Evolutionary conservation across 2,797 vertebrate genomes (phyloP).

Genomic region (Sebastiscus tertius): DNA sequence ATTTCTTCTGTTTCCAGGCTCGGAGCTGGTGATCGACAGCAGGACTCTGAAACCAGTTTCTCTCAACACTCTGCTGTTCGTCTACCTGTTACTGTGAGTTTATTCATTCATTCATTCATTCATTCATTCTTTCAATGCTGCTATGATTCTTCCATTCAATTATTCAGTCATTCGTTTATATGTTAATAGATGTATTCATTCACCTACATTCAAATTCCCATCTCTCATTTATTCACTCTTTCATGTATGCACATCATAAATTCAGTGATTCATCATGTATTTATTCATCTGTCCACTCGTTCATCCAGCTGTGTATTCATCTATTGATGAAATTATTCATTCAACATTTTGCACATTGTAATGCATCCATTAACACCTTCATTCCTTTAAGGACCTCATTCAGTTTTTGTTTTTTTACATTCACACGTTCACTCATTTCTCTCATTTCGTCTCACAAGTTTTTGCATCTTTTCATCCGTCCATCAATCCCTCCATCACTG

Average conservation of each 20-base stretch:
- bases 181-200: not conserved
- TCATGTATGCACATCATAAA: not conserved
- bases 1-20: conserved; percentile 65
- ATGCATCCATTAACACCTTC: not conserved
- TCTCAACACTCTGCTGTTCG: conserved; percentile 86
- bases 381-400: not conserved
- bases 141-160: not conserved
- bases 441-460: not conserved
- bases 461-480: not conserved
- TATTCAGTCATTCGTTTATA: not conserved
- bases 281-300: not conserved
- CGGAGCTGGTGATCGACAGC: conserved; percentile 68
- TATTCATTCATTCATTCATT: not conserved
- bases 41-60: conserved; percentile 80
- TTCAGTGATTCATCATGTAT: not conserved
- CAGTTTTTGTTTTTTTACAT: not conserved
- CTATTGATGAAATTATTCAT: not conserved
- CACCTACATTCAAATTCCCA: not conserved
- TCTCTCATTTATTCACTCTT: not conserved
- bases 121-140: not conserved
- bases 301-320: not conserved
- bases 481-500: not conserved
- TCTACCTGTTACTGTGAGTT: conserved; percentile 92
- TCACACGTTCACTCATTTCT: not conserved
- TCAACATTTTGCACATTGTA: not conserved